Conservation (phyloP, 2,797 vertebrate genomes). For the Clarias platycephalus region DNA sequence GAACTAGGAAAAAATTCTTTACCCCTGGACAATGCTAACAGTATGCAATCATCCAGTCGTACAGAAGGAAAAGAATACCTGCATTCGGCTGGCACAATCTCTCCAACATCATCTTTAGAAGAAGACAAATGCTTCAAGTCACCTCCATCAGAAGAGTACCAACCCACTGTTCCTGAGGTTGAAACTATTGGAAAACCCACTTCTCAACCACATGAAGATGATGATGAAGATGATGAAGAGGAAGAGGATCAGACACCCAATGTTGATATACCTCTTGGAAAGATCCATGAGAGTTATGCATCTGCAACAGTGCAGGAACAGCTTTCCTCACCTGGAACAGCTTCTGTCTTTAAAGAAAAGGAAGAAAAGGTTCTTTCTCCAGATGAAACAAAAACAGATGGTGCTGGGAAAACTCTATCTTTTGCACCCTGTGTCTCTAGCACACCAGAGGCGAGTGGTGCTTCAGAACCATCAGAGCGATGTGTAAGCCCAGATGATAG, state of each 20-base stretch:
- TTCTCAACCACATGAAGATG: slow-evolving; percentile 71
- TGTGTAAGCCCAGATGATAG: slow-evolving; percentile 93
- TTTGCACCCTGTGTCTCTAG: slow-evolving; percentile 63
- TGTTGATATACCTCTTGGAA: slow-evolving; percentile 79
- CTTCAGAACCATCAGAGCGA: slow-evolving; percentile 85
- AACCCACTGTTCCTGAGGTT: slow-evolving; percentile 76
- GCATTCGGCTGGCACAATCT: slow-evolving; percentile 95
- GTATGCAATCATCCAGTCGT: slow-evolving; percentile 82
- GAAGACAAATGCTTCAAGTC: slow-evolving; percentile 98
- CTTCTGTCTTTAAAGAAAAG: slow-evolving; percentile 49
- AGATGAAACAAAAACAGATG: slow-evolving; percentile 51
- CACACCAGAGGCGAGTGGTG: slow-evolving; percentile 69
- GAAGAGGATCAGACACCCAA: slow-evolving; percentile 82
- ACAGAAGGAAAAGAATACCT: slow-evolving; percentile 93
- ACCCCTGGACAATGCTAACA: slow-evolving; percentile 87
- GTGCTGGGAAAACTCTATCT: slow-evolving; percentile 63
- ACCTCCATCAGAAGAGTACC: slow-evolving; percentile 91
- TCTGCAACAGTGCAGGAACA: slow-evolving; percentile 73
- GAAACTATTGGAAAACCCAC: slow-evolving; percentile 69
- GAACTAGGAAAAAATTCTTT: slow-evolving; percentile 89
- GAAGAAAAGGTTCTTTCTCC: slow-evolving; percentile 59
- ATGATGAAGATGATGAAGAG: slow-evolving; percentile 85
- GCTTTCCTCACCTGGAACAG: slow-evolving; percentile 48
- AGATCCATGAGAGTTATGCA: slow-evolving; percentile 79
- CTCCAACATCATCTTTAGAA: slow-evolving; percentile 95